Evolutionary conservation across 2,797 vertebrate species (phyloP).

Genomic region (Carapus acus): DNA sequence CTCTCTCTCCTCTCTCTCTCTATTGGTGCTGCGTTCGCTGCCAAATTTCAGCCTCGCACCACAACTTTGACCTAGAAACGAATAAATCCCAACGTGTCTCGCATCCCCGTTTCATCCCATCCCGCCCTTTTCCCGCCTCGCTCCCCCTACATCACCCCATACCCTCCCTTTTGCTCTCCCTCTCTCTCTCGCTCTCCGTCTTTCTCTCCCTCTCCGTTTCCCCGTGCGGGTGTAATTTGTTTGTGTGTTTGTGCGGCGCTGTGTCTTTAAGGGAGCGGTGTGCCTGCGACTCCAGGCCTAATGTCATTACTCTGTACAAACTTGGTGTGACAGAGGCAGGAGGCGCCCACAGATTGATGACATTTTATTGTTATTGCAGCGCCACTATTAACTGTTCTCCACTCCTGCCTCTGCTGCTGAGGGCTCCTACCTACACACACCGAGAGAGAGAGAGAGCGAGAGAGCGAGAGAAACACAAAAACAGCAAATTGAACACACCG

Average conservation of each 20-base stretch:
- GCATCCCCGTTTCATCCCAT: background rate
- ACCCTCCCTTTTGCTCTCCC: constrained; percentile 12
- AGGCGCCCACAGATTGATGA: constrained; percentile 82
- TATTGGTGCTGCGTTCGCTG: too few relatives aligned
- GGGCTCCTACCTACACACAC: constrained; percentile 63
- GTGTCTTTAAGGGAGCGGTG: constrained; percentile 78
- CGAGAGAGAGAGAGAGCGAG: constrained; percentile 30
- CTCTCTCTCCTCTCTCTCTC: background rate
- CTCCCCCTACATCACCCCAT: constrained; percentile 17
- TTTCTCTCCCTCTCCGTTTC: constrained; percentile 26
- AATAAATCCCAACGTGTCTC: background rate
- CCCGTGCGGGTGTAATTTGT: constrained; percentile 48
- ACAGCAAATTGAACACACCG: constrained; percentile 76
- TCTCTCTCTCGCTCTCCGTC: constrained; percentile 21
- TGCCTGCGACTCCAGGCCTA: constrained; percentile 76
- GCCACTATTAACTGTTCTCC: constrained; percentile 79
- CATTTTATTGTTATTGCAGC: constrained; percentile 86
- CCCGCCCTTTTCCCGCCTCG: constrained; percentile 22
- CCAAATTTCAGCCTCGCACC: background rate
- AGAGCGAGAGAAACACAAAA: constrained; percentile 65
- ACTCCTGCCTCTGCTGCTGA: constrained; percentile 70
- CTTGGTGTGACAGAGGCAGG: constrained; percentile 84
- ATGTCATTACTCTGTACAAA: constrained; percentile 87
- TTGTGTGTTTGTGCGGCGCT: constrained; percentile 56
- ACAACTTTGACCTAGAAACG: too few relatives aligned